Evolutionary conservation across 2,113 vertebrate genomes (phyloP), one percentile per base, ranked within the genome.

Genomic region (Eulacestoma nigropectus): DNA sequence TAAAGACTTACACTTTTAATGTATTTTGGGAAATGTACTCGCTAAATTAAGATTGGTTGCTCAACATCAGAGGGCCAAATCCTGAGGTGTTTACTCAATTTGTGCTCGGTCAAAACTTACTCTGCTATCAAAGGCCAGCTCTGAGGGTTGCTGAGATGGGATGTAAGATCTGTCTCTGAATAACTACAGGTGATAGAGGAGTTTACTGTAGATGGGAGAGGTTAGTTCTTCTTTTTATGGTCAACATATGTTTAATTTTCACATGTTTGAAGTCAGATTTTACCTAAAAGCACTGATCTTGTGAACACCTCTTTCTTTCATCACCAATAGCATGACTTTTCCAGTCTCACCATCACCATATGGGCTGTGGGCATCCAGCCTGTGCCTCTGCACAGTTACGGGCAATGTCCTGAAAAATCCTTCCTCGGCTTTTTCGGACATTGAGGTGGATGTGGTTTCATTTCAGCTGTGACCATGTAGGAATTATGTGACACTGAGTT

Each of bases 311-410:
- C 33, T 72, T 82, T 80, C 42, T 76, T 84, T 82, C 11, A 16
- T 41, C 62, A 57, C 42, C 1, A 1, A 6, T 12, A 41, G 4
- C 0, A 0, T 76, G 81, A 67, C 7, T 29, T 80, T 79, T 83
- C 37, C n/a, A 69, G 42, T 84, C 68, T 68, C 22, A 33, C 47
- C 67, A 35, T 73, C 26, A 26, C 11, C 1, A 0, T 1, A 1
- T 16, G n/a, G 72, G 47, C 41, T 26, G 13, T n/a, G 47, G 37
- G 37, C 23, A 35, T 69, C n/a, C 52, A 39, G 16, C 39, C 79
- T 55, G 32, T 78, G 37, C 32, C 49, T 78, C 41, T 86, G 27
- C 37, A 70, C 37, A 70, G 68, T 41, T 72, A 52, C 1, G 8
- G 46, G 25, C 11, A 3, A 4, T 12, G 15, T 62, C 60, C 64